Evolutionary conservation across 2,888 invertebrate genomes (phyloP), one percentile per base, ranked within the genome.

Genomic region (Nasonia oneida): DNA sequence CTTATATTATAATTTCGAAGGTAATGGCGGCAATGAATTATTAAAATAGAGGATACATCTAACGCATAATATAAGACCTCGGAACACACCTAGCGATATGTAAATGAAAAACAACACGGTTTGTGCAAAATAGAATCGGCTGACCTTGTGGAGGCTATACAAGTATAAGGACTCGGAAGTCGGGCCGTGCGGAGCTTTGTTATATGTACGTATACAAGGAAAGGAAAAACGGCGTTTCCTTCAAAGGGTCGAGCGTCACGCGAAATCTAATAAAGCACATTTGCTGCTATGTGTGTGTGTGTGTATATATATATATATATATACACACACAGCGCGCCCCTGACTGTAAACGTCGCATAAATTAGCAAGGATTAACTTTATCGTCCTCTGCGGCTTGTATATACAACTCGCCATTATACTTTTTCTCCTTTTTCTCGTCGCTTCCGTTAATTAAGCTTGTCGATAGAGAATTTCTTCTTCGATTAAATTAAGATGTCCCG

Each of bases 361-460:
- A 78, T 78, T 83, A 78, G 77, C 71, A 73, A 78, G 64, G 83
- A 83, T 83, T 83, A 78, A 83, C 53, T 83, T 78, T 73, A 78
- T 78, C 71, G 71, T 81, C 71, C 57, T 23, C 23, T 42, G 73
- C 70, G 53, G 53, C 70, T 53, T 70, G 70, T 71, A 37, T 67
- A 53, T 67, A 53, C 0, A 61, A 64, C n/a, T 75, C n/a, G n/a
- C 15, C 14, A 37, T 50, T 29, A 29, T 29, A 29, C 29, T 47
- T 75, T 42, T n/a, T 64, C n/a, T 37, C 47, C 37, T 18, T 39
- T 71, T 47, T 37, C 64, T 74, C 14, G 10, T 29, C 18, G 8
- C 29, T 33, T 37, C 33, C 77, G 64, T 77, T 64, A 42, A 64
- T 77, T 77, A 64, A 77, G 67, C 10, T 42, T 77, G 77, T 39